Evolutionary conservation across 2,888 invertebrate species (phyloP).

Genomic region (Iselma pallidipennis): DNA sequence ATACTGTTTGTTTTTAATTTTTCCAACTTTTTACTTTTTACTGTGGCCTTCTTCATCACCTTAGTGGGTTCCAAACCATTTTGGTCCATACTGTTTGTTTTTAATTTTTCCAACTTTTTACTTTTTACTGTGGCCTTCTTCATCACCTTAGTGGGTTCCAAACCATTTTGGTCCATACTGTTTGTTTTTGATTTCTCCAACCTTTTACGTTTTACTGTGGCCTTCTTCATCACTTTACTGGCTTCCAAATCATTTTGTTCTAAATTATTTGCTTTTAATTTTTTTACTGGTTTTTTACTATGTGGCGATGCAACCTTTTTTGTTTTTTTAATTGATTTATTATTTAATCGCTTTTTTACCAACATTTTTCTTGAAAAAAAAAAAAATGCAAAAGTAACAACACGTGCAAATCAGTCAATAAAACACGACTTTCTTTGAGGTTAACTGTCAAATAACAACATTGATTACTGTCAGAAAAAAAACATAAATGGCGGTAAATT

Average conservation of each 20-base stretch:
- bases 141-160: neutral
- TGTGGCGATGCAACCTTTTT: neutral
- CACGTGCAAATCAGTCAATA: neutral
- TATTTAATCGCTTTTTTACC: neutral
- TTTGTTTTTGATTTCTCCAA: neutral
- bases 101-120: neutral
- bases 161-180: neutral
- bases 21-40: neutral
- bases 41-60: neutral
- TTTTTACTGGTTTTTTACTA: neutral
- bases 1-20: neutral
- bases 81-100: neutral
- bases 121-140: neutral
- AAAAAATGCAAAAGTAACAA: no score
- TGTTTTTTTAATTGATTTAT: neutral
- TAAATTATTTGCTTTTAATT: neutral
- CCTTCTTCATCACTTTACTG: neutral
- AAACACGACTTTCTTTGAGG: no score
- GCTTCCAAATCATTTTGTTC: neutral
- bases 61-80: neutral
- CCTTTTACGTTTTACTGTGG: neutral
- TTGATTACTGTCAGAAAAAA: neutral
- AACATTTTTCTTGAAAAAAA: neutral
- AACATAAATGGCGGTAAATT: neutral
- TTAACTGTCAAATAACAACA: neutral